Base-by-base conservation (phyloP, 2,113 vertebrate species). In the Labeo rohita region DNA sequence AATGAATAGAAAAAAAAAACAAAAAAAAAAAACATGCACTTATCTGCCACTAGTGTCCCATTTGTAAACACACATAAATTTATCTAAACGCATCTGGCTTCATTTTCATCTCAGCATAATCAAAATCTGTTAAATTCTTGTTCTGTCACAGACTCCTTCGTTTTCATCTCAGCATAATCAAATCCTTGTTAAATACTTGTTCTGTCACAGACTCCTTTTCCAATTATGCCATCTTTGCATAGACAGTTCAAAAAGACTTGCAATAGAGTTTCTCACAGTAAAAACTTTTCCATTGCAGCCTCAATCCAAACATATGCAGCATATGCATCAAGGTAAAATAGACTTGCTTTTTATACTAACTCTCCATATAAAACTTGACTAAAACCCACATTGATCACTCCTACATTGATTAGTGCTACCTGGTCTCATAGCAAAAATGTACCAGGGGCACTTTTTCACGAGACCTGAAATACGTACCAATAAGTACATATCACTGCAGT, bases 21-120 rank as follows among this genome's bases (percentile, higher is more conserved):
- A 23, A 28, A 3, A 39, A 79, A 89, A 66, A 88, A 90, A 91
- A 83, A 78, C 85, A 91, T 93, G 94, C 94, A 94, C 92, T 94
- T 94, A 94, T 91, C 90, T 88, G 83, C 78, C 85, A 90, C 91
- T 88, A 92, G 90, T 80, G 86, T 82, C 86, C 66, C 91, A 79
- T 93, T 91, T 93, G 90, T 92, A 90, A 89, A 92, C 85, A 80
- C 80, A n/a, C 7, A 3, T 50, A 47, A 36, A 12, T 88, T 21
- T 36, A 83, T 63, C 56, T 52, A 81, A 75, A 18, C 18, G 36
- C 61, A 76, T 70, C 59, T 83, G 52, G 45, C 45, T 23, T 28
- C 39, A 2, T 34, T 23, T 65, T 52, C n/a, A 63, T 68, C 61
- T 65, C 47, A 52, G 50, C n/a, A 83, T 43, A 52, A 76, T 75